phyloP scores from a whole-genome alignment of 1,140 invertebrate species.

The Armadillidium nasatum region DNA sequence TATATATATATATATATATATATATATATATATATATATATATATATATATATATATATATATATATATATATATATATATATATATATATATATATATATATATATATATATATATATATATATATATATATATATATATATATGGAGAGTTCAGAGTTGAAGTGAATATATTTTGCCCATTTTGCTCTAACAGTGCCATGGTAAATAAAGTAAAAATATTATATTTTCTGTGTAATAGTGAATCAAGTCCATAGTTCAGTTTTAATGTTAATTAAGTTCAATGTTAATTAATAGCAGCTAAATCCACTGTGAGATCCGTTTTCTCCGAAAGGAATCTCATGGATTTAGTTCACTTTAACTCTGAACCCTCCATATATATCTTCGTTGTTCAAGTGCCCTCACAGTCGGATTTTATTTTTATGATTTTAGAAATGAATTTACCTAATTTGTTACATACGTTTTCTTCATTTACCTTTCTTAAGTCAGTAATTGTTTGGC shows the following conservation, averaged over 20 bases:
- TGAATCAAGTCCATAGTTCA: too few species aligned
- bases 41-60: not conserved
- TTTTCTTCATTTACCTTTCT: not conserved
- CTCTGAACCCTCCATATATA: not conserved
- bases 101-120: not conserved
- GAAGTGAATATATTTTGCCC: too few species aligned
- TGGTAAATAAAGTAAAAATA: too few species aligned
- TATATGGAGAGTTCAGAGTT: not conserved
- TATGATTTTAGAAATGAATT: not conserved
- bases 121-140: not conserved
- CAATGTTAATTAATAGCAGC: too few species aligned
- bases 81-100: not conserved
- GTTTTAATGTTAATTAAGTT: too few species aligned
- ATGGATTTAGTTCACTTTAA: too few species aligned
- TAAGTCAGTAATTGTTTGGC: not conserved
- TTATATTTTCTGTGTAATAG: too few species aligned
- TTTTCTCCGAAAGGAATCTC: too few species aligned
- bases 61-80: not conserved
- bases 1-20: not conserved
- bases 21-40: not conserved
- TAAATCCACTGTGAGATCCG: too few species aligned
- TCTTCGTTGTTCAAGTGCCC: not conserved
- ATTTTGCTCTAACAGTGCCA: too few species aligned
- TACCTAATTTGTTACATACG: not conserved
- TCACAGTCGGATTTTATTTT: not conserved